phyloP scores from a whole-genome alignment of 2,888 invertebrate genomes.

The Calameuta pallipes region DNA sequence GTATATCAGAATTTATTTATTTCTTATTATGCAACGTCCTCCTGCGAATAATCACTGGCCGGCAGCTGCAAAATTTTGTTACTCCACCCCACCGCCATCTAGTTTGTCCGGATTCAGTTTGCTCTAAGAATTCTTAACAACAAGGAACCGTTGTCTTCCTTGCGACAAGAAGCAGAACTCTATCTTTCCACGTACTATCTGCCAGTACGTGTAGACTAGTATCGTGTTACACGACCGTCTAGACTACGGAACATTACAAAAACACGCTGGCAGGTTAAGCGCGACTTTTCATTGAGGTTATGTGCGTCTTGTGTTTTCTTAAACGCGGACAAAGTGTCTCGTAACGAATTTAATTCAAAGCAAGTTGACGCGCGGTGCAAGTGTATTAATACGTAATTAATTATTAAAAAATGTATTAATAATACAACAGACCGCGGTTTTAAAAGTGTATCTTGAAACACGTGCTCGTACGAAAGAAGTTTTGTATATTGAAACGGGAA shows the following conservation, averaged over 20 bases:
- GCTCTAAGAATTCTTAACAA: neutral
- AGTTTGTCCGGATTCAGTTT: neutral
- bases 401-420: neutral
- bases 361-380: neutral
- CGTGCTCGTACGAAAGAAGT: neutral
- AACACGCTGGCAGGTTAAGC: neutral
- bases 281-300: neutral
- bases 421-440: neutral
- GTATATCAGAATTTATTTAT: neutral
- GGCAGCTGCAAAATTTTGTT: neutral
- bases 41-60: neutral
- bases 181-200: neutral
- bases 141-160: neutral
- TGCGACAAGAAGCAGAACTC: constrained; percentile 3
- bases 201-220: constrained; percentile 19
- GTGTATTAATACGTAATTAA: neutral
- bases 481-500: neutral
- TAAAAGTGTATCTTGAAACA: neutral
- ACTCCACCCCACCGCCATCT: neutral
- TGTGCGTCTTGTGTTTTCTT: neutral
- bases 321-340: neutral
- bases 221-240: constrained; percentile 35
- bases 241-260: neutral
- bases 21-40: neutral
- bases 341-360: neutral